Conservation (phyloP, 2,113 vertebrate genomes). For the Numida meleagris region DNA sequence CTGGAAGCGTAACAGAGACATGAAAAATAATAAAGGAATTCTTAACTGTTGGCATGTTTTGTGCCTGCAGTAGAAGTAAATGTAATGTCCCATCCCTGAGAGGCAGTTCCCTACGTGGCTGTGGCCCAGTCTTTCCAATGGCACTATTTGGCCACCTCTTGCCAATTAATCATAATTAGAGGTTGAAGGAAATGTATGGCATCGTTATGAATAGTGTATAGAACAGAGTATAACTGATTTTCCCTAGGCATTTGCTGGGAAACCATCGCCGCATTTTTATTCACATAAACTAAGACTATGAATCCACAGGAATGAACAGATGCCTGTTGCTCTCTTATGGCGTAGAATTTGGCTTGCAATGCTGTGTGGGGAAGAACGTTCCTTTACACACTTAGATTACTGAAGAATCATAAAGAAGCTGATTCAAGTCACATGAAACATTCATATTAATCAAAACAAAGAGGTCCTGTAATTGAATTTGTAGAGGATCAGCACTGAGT, state of each 20-base stretch:
- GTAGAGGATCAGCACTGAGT: background rate
- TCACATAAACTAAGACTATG: background rate
- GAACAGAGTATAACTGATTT: background rate
- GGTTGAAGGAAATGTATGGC: background rate
- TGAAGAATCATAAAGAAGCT: background rate
- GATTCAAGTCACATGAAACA: background rate
- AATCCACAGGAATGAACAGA: background rate
- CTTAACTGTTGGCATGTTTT: background rate
- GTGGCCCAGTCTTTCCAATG: background rate
- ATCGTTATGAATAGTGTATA: background rate
- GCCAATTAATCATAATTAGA: background rate
- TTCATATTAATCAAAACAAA: slow-evolving; percentile 10
- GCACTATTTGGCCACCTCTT: background rate
- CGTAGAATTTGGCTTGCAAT: background rate
- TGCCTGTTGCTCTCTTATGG: rapidly evolving
- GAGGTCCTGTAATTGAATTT: background rate
- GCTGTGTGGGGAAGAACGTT: background rate
- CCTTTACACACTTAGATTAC: background rate
- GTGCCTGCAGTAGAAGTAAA: background rate
- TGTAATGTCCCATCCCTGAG: background rate
- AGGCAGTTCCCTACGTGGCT: background rate
- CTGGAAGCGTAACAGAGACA: background rate
- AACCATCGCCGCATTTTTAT: background rate
- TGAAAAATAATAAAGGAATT: background rate
- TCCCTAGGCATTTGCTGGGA: background rate